phyloP scores from a whole-genome alignment of 2,888 invertebrate genomes.

The Thelaira solivaga region DNA sequence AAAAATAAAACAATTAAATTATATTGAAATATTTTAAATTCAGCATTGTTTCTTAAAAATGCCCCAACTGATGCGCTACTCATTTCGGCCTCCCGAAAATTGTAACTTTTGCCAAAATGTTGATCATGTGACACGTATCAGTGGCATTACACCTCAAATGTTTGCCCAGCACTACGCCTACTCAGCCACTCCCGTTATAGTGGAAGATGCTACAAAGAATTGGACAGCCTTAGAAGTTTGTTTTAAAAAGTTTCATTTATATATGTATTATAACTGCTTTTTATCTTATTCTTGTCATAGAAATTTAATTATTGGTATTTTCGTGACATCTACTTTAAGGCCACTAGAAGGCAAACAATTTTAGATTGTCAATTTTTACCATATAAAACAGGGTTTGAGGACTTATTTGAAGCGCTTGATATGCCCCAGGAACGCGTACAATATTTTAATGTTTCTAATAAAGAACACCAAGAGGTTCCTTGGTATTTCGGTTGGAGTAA shows the following conservation, averaged over 20 bases:
- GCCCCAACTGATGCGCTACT: constrained; percentile 69
- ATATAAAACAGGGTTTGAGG: constrained; percentile 90
- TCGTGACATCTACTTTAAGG: constrained; percentile 83
- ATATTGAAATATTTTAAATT: background rate
- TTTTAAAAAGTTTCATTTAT: too few relatives aligned
- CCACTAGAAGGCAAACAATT: constrained; percentile 78
- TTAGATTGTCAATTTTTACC: constrained; percentile 94
- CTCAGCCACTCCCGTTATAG: constrained; percentile 87
- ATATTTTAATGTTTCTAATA: constrained; percentile 64
- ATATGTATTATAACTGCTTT: too few relatives aligned
- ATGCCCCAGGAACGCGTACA: constrained; percentile 86
- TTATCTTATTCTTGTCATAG: constrained; percentile 71
- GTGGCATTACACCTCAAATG: constrained; percentile 81
- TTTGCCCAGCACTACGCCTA: constrained; percentile 89
- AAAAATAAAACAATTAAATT: background rate
- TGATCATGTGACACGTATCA: constrained; percentile 81
- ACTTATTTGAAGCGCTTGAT: constrained; percentile 87
- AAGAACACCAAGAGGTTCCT: constrained; percentile 70
- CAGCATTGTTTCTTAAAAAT: constrained; percentile 68
- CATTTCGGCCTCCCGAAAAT: constrained; percentile 87
- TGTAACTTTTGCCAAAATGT: constrained; percentile 87
- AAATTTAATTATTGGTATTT: constrained; percentile 90
- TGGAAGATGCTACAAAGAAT: constrained; percentile 87
- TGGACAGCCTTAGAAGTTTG: constrained; percentile 86
- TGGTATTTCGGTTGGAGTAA: constrained; percentile 93